These are phyloP conservation scores for Torymus auratus DNA, from an alignment of 2,888 invertebrate species.

Conservation along the genomic window DNA sequence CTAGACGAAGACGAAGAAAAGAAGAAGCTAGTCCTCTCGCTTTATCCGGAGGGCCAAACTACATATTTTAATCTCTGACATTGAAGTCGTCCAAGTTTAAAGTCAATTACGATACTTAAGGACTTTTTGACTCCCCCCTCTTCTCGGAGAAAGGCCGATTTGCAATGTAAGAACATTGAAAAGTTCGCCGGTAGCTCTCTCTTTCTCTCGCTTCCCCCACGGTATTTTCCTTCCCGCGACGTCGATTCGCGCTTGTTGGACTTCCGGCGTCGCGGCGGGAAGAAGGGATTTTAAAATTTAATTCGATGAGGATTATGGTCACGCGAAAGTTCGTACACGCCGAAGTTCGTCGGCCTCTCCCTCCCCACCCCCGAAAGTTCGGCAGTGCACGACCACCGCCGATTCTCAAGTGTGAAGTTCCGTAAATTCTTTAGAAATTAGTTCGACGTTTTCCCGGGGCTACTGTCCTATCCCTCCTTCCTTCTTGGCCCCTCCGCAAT, in stretches of 20 bases:
- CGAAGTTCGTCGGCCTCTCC: background rate
- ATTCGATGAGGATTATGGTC: constrained; percentile 54
- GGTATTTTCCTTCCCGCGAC: constrained; percentile 1
- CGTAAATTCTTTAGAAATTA: constrained; percentile 50
- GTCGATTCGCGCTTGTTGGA: constrained; percentile 6
- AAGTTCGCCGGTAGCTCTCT: constrained; percentile 13
- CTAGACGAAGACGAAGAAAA: background rate
- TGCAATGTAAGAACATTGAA: constrained; percentile 48
- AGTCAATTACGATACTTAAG: constrained; percentile 48
- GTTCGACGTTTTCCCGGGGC: constrained; percentile 33
- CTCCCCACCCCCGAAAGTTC: constrained; percentile 13
- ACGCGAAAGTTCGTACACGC: constrained; percentile 29
- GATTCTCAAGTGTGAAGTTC: constrained; percentile 42
- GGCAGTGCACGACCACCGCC: background rate
- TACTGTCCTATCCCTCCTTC: background rate
- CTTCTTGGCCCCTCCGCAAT: background rate
- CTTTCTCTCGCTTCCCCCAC: background rate
- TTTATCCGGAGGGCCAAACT: constrained; percentile 9
- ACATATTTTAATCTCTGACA: constrained; percentile 46
- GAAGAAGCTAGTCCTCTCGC: background rate
- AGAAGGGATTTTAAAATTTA: constrained; percentile 46
- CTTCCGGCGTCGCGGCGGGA: constrained; percentile 3
- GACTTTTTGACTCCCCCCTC: background rate
- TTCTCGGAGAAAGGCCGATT: constrained; percentile 14
- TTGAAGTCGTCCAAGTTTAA: constrained; percentile 40